Conservation (phyloP, 2,888 invertebrate species). For the Camptogramma bilineatum region DNA sequence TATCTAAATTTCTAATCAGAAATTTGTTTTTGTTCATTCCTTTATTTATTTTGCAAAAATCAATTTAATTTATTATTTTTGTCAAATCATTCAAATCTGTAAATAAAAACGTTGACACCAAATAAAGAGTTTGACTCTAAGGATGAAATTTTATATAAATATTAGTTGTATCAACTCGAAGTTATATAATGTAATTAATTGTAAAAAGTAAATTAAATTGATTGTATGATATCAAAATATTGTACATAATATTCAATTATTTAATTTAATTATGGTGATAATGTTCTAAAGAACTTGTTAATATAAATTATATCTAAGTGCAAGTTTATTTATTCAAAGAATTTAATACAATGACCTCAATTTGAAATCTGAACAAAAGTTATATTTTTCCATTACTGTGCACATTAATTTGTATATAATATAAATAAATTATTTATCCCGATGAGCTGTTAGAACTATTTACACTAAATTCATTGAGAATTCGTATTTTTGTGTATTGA, state of each 20-base stretch:
- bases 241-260: conserved; percentile 32
- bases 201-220: conserved; percentile 22
- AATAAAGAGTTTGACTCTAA: conserved; percentile 42
- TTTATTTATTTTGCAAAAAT: conserved; percentile 20
- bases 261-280: conserved; percentile 20
- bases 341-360: neutral
- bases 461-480: neutral
- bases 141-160: conserved; percentile 33
- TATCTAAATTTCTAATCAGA: conserved; percentile 31
- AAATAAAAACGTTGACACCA: conserved; percentile 41
- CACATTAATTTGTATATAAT: neutral
- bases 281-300: conserved; percentile 20
- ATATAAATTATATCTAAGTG: neutral
- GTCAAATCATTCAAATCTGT: conserved; percentile 9
- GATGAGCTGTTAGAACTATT: neutral
- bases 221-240: conserved; percentile 20
- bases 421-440: neutral
- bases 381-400: conserved; percentile 5
- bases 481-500: neutral
- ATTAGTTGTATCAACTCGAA: conserved; percentile 38
- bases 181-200: conserved; percentile 20
- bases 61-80: conserved; percentile 7
- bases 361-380: neutral
- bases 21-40: conserved; percentile 38
- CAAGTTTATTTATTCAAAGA: conserved; percentile 12